Evolutionary conservation across 2,888 invertebrate genomes (phyloP).

Genomic region (Brassicogethes aeneus): DNA sequence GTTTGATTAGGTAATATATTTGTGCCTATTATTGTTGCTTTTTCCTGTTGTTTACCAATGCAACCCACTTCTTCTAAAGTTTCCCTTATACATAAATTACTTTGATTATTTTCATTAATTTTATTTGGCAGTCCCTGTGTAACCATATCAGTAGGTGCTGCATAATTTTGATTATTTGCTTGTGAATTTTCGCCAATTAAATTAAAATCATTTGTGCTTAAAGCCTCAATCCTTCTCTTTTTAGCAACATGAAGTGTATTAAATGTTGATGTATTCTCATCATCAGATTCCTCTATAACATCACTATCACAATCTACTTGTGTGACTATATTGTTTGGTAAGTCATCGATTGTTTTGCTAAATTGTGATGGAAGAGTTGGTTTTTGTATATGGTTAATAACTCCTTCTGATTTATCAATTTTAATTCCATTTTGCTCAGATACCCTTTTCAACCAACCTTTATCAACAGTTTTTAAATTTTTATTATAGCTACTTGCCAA

Average conservation of each 20-base stretch:
- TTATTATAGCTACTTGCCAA: slow-evolving; percentile 25
- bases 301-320: slow-evolving; percentile 49
- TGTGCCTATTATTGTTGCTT: no score
- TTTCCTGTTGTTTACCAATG: background rate
- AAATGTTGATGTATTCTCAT: slow-evolving; percentile 22
- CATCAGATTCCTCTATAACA: slow-evolving; percentile 47
- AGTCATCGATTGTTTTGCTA: no score
- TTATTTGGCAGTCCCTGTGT: background rate
- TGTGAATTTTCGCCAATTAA: background rate
- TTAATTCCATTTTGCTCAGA: slow-evolving; percentile 22
- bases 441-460: slow-evolving; percentile 51
- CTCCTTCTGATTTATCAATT: no score
- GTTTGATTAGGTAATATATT: no score
- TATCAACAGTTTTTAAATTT: slow-evolving; percentile 40
- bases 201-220: background rate
- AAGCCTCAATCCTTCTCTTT: slow-evolving; percentile 15
- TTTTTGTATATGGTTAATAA: no score
- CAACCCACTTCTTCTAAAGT: background rate
- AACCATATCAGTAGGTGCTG: background rate
- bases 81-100: background rate
- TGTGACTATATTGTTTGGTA: slow-evolving; percentile 16
- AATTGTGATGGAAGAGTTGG: no score
- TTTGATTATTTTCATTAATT: background rate
- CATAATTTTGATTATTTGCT: background rate
- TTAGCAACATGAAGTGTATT: slow-evolving; percentile 24